Percentiles rank a stretch among this genome's conserved stretches.
These are phyloP conservation scores for Abrostola tripartita DNA, from an alignment of 2,888 invertebrate species.

Conservation along the genomic window DNA sequence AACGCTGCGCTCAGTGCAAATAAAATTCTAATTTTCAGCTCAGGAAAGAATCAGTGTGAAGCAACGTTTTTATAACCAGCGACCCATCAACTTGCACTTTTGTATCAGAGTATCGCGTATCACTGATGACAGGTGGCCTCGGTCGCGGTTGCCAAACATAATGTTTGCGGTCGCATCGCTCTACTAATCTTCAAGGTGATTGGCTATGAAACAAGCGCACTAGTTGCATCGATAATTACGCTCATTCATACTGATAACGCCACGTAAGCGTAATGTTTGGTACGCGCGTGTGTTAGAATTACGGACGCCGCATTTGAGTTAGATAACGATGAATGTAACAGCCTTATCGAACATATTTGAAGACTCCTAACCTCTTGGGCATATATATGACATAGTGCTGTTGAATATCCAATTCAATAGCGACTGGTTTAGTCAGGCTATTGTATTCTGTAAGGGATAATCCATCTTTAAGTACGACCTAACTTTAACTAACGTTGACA, in stretches of 20 bases:
- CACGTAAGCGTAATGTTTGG: slow-evolving; percentile 42
- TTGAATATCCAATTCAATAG: no score
- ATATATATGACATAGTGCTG: no score
- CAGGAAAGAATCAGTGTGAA: no score
- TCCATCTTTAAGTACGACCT: no score
- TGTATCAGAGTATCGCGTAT: slow-evolving; percentile 21
- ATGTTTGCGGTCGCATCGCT: slow-evolving; percentile 79
- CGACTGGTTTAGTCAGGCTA: no score
- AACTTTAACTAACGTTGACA: no score
- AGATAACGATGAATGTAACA: no score
- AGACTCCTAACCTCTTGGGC: no score
- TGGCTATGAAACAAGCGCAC: slow-evolving; percentile 56
- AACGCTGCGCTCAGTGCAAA: no score
- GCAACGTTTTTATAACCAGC: neutral
- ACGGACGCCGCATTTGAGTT: neutral
- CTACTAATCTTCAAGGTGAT: slow-evolving; percentile 80
- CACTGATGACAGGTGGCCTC: slow-evolving; percentile 61
- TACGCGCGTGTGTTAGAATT: slow-evolving; percentile 16
- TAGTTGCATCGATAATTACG: slow-evolving; percentile 52
- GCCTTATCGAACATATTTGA: no score
- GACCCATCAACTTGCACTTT: slow-evolving; percentile 4
- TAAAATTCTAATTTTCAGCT: no score
- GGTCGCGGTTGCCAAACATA: slow-evolving; percentile 76
- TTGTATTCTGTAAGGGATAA: no score
- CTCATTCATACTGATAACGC: slow-evolving; percentile 50